Percentiles rank a stretch among this genome's conserved stretches.
Conservation (phyloP, 2,113 vertebrate species). For the Cyanoderma ruficeps region DNA sequence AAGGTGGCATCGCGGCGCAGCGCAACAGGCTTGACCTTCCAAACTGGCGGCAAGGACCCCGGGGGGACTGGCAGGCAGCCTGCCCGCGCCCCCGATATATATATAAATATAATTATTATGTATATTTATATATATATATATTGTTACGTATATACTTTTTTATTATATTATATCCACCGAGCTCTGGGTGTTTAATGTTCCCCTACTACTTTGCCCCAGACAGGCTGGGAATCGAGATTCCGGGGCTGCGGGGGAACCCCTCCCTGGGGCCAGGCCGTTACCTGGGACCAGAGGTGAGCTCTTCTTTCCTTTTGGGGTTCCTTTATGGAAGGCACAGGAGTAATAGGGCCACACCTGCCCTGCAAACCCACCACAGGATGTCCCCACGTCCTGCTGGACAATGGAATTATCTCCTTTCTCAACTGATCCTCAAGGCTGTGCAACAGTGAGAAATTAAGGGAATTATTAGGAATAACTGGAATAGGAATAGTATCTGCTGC, state of each 20-base stretch:
- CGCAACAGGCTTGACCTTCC: no score
- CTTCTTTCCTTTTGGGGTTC: accelerated
- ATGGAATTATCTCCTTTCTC: not conserved
- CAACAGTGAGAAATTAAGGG: not conserved
- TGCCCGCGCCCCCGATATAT: no score
- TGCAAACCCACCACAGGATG: not conserved
- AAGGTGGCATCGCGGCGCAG: no score
- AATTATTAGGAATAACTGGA: not conserved
- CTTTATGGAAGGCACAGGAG: not conserved
- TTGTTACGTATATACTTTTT: no score
- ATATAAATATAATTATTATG: no score
- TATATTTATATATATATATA: no score
- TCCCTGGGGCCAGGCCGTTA: slow-evolving; percentile 79
- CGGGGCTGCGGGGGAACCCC: not conserved
- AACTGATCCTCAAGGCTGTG: not conserved
- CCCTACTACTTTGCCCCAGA: slow-evolving; percentile 60
- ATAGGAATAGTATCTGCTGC: not conserved
- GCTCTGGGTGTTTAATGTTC: no score
- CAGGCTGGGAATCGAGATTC: slow-evolving; percentile 69
- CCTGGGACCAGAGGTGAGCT: slow-evolving; percentile 73
- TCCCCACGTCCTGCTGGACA: not conserved
- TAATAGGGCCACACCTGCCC: accelerated
- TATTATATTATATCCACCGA: no score
- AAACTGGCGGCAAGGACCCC: no score
- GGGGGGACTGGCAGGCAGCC: no score